Base-by-base conservation (phyloP, 2,113 vertebrate genomes). In the Zapus hudsonius region DNA sequence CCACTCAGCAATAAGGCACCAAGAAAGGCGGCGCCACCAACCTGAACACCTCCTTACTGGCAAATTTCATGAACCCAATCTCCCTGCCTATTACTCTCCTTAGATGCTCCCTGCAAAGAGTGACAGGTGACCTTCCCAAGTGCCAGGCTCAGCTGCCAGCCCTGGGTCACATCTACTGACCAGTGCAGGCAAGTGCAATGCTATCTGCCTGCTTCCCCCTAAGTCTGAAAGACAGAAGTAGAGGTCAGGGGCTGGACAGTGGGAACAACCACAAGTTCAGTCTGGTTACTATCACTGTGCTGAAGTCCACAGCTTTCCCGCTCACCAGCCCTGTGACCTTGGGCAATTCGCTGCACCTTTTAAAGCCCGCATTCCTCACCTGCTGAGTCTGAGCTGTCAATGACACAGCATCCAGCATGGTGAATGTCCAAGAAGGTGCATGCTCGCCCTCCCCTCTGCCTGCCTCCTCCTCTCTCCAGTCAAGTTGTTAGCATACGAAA, bases 261-360 rank as follows among this genome's bases (percentile, higher is more conserved):
- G 7, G 40, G 23, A 31, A 25, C 4, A 5, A 23, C 29, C 15
- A 23, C 5, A 59, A 1, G 40, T 59, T 55, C 16, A 7, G 89
- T 2, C 40, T 17, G 40, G 92, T 29, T 0, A 1, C 29, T 2
- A 9, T 7, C 17, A 36, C 23, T 0, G 0, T 7, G 3, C 0
- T 9, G n/a, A 0, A 0, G 27, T 19, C 57, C 52, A 25, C 27
- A 19, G 44, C 52, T 61, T 36, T 9, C 16, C 42, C 2, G 0
- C 52, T 15, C 19, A 3, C 1, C 0, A 38, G 72, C 8, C 25
- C 0, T 0, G 5, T 2, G n/a, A 16, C 31, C 84, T 40, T 0
- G 12, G 40, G n/a, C 7, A 12, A 16, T 1, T 36, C 23, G 2
- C 3, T 6, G 52, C 16, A 11, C 79, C 7, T 2, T 33, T 1